Percentiles rank a stretch among this genome's conserved stretches.
Conservation (phyloP, 2,797 vertebrate genomes). For the Neosalanx taihuensis region DNA sequence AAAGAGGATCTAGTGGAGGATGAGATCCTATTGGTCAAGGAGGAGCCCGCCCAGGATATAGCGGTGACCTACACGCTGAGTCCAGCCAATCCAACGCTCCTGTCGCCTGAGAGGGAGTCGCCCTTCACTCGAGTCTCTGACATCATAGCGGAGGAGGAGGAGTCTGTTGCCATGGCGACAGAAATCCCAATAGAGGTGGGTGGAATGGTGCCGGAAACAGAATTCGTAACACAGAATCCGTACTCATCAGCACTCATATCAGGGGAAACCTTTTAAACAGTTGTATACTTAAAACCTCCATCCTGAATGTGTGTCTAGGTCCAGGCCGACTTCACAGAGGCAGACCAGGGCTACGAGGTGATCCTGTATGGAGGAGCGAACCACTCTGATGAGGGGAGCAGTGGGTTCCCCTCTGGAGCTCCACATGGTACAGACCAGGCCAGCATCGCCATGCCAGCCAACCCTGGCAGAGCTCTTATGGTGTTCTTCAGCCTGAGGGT, state of each 20-base stretch:
- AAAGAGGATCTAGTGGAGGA: slow-evolving; percentile 57
- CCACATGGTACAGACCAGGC: slow-evolving; percentile 72
- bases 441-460: slow-evolving; percentile 66
- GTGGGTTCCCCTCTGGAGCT: slow-evolving; percentile 70
- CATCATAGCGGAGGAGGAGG: background rate
- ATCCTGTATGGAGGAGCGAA: slow-evolving; percentile 59
- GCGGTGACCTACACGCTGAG: slow-evolving; percentile 14
- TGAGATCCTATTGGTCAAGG: slow-evolving; percentile 58
- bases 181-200: slow-evolving; percentile 56
- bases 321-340: slow-evolving; percentile 39
- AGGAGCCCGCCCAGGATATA: slow-evolving; percentile 24
- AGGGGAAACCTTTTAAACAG: background rate
- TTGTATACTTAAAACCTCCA: background rate
- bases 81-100: slow-evolving; percentile 44
- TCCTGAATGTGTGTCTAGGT: slow-evolving; percentile 34
- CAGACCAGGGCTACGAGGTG: slow-evolving; percentile 48
- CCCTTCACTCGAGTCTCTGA: slow-evolving; percentile 58
- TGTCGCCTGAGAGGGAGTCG: slow-evolving; percentile 60
- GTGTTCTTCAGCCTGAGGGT: slow-evolving; percentile 98
- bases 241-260: too few species aligned
- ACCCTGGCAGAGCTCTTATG: slow-evolving; percentile 75
- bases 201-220: background rate
- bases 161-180: background rate
- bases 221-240: too few species aligned
- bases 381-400: slow-evolving; percentile 73